Conservation (phyloP, 1,140 invertebrate genomes). For the Drosophila athabasca region DNA sequence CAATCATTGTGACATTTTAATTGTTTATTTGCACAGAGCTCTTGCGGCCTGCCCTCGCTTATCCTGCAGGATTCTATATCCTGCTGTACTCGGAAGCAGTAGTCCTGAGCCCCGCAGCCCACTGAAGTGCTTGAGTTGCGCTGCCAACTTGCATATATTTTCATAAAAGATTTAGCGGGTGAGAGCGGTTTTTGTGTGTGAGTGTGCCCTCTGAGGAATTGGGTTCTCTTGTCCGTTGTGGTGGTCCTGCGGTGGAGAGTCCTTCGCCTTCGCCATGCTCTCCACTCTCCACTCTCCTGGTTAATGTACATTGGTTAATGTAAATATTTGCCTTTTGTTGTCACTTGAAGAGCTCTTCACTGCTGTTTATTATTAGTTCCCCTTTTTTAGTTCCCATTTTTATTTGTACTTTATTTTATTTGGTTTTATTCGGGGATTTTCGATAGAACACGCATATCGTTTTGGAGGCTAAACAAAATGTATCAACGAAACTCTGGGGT, state of each 20-base stretch:
- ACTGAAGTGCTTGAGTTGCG: slow-evolving; percentile 37
- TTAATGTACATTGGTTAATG: slow-evolving; percentile 56
- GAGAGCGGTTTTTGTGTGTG: slow-evolving; percentile 37
- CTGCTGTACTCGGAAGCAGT: slow-evolving; percentile 6
- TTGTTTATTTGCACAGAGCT: slow-evolving; percentile 79
- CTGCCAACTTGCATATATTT: slow-evolving; percentile 60
- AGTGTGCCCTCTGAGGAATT: slow-evolving; percentile 29
- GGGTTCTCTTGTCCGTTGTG: slow-evolving; percentile 13
- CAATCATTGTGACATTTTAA: slow-evolving; percentile 83
- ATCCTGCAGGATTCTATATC: slow-evolving; percentile 11
- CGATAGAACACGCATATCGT: neutral
- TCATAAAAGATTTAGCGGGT: slow-evolving; percentile 66
- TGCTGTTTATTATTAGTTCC: slow-evolving; percentile 59
- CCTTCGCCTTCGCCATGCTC: slow-evolving; percentile 27
- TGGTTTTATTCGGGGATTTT: slow-evolving; percentile 6
- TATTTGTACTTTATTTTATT: slow-evolving; percentile 17
- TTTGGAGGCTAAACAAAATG: too few species aligned
- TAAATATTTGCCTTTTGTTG: slow-evolving; percentile 77
- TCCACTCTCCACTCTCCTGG: slow-evolving; percentile 2
- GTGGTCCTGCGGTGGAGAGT: slow-evolving; percentile 36
- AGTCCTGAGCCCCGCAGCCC: too few species aligned
- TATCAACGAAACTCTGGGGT: too few species aligned
- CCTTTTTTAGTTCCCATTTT: slow-evolving; percentile 7
- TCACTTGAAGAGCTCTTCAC: slow-evolving; percentile 69
- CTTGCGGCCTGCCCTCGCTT: slow-evolving; percentile 50